These are phyloP conservation scores for Hypothenemus hampei DNA, from an alignment of 1,140 invertebrate genomes.

Conservation along the genomic window DNA sequence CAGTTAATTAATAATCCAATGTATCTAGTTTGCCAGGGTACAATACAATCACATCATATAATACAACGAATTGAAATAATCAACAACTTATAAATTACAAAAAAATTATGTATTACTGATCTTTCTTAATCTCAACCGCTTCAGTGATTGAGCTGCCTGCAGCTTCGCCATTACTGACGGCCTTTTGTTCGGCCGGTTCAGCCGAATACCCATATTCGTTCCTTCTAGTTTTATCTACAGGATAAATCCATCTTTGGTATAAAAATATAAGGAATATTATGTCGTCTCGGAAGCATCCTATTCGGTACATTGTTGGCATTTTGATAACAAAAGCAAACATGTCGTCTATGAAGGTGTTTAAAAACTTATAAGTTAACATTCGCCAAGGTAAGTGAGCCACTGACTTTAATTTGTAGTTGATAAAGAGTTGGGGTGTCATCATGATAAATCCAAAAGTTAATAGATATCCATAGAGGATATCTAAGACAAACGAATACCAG, in stretches of 20 bases:
- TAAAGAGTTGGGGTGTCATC: slow-evolving; percentile 99
- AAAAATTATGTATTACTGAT: slow-evolving; percentile 12
- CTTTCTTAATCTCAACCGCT: slow-evolving; percentile 12
- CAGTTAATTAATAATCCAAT: no score
- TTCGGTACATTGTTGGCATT: slow-evolving; percentile 95
- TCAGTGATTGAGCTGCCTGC: no score
- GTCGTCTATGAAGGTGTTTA: slow-evolving; percentile 99
- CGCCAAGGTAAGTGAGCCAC: slow-evolving; percentile 98
- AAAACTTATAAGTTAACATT: slow-evolving; percentile 99
- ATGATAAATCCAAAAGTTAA: slow-evolving; percentile 99
- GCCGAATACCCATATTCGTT: slow-evolving; percentile 95
- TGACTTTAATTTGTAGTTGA: slow-evolving; percentile 98
- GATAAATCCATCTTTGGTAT: slow-evolving; percentile 98
- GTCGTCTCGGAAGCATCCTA: slow-evolving; percentile 96
- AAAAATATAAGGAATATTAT: slow-evolving; percentile 98
- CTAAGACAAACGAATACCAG: slow-evolving; percentile 80
- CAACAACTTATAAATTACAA: not conserved
- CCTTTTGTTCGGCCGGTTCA: slow-evolving; percentile 45
- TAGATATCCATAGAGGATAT: slow-evolving; percentile 97
- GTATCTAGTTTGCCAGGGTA: no score
- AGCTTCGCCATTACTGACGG: slow-evolving; percentile 9
- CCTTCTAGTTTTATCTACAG: slow-evolving; percentile 85
- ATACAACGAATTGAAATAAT: not conserved
- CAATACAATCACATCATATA: no score
- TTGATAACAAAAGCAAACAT: slow-evolving; percentile 99